Conservation (phyloP, 2,113 vertebrate species). For the Tachysurus fulvidraco region DNA sequence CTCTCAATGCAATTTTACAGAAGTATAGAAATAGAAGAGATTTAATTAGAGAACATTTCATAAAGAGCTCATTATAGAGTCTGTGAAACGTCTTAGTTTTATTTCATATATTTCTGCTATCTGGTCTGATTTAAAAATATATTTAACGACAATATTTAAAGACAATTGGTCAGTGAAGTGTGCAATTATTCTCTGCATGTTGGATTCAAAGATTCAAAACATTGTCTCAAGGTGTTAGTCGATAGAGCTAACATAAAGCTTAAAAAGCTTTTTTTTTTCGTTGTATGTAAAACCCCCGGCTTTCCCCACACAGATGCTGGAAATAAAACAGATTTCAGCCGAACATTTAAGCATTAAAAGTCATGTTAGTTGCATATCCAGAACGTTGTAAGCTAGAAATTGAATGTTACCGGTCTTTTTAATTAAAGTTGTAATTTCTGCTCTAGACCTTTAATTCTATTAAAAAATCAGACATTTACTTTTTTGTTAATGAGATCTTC, state of each 20-base stretch:
- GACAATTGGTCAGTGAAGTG: not conserved
- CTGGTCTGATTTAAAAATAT: not conserved
- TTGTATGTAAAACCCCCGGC: not conserved
- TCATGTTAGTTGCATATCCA: not conserved
- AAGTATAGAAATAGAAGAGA: no score
- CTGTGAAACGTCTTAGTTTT: not conserved
- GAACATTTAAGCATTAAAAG: not conserved
- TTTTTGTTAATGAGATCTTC: not conserved
- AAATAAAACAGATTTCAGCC: not conserved
- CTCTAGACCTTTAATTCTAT: not conserved
- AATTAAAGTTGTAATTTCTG: not conserved
- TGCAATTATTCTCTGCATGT: not conserved
- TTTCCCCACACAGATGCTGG: not conserved
- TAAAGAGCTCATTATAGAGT: no score
- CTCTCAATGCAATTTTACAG: no score
- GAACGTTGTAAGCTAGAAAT: not conserved
- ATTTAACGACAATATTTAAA: not conserved
- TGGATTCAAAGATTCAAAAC: not conserved
- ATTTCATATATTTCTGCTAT: not conserved
- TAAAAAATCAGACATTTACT: not conserved
- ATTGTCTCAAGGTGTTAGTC: not conserved
- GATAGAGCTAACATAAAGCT: not conserved
- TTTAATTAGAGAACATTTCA: no score
- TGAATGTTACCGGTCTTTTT: not conserved
- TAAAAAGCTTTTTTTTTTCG: not conserved